Conservation (phyloP, 2,113 vertebrate genomes). For the Oryzias curvinotus region DNA sequence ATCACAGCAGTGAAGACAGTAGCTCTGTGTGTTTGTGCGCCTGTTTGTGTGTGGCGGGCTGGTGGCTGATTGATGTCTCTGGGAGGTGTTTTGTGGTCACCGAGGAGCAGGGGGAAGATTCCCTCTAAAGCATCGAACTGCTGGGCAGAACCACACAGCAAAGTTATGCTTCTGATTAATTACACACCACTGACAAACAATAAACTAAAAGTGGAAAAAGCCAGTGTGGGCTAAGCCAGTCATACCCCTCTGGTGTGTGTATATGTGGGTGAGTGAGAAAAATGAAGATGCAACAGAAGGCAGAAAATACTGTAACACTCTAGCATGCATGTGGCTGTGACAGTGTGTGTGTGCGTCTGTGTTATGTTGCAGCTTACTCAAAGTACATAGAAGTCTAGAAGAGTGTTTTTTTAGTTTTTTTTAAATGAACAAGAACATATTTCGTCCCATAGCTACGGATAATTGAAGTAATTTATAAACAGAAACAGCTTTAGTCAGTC, state of each 20-base stretch:
- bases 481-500: conserved; percentile 47
- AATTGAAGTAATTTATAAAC: conserved; percentile 54
- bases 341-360: conserved; percentile 28
- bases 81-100: conserved; percentile 66
- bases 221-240: conserved; percentile 35
- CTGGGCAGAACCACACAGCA: conserved; percentile 60
- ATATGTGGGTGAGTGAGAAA: conserved; percentile 27
- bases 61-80: conserved; percentile 65
- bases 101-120: conserved; percentile 57
- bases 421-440: conserved; percentile 61
- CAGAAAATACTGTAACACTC: conserved; percentile 47
- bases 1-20: conserved; percentile 57
- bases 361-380: conserved; percentile 34
- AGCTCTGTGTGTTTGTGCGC: conserved; percentile 21
- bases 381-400: conserved; percentile 42
- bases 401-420: conserved; percentile 37
- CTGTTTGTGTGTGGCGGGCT: conserved; percentile 22
- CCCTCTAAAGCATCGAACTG: conserved; percentile 62
- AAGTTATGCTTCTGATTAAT: conserved; percentile 65
- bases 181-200: conserved; percentile 64
- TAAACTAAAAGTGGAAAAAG: conserved; percentile 63
- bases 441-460: conserved; percentile 56
- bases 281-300: conserved; percentile 46
- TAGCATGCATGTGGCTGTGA: conserved; percentile 24
- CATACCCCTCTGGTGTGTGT: conserved; percentile 29